A percentile compares a stretch with the other conserved stretches of the same genome.
These are phyloP conservation scores for human DNA, from an alignment of 2,113 vertebrate species.

Conservation along the genomic window DNA sequence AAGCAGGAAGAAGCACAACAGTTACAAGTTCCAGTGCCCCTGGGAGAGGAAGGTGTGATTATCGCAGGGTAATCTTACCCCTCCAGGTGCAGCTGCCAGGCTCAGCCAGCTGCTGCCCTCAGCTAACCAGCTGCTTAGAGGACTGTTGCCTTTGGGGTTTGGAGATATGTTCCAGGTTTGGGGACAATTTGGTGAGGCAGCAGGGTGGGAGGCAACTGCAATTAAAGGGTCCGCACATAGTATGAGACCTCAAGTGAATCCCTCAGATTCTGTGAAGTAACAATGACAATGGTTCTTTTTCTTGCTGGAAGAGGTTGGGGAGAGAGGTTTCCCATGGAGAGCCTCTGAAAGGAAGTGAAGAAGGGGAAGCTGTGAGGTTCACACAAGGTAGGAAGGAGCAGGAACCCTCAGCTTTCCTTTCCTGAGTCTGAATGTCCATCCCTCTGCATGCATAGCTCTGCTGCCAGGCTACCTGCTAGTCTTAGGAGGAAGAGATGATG, in stretches of 20 bases:
- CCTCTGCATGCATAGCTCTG: not conserved
- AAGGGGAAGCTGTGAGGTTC: not conserved
- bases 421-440: not conserved
- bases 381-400: not conserved
- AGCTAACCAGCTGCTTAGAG: not conserved
- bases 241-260: not conserved
- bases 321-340: not conserved
- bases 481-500: not conserved
- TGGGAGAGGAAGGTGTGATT: constrained; percentile 33
- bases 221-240: not conserved
- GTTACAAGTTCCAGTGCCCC: constrained; percentile 24
- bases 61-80: not conserved
- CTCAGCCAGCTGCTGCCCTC: not conserved
- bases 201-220: not conserved
- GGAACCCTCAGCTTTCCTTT: not conserved
- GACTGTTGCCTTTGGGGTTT: not conserved
- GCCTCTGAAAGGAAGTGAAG: not conserved
- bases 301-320: not conserved
- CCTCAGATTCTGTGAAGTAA: not conserved
- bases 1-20: constrained; percentile 50
- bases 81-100: not conserved
- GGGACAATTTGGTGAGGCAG: not conserved
- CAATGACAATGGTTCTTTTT: not conserved
- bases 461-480: too few relatives aligned
- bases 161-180: not conserved